Percentiles rank a stretch among this genome's conserved stretches.
phyloP scores from a whole-genome alignment of 2,888 invertebrate species.

The Clostera curtula region DNA sequence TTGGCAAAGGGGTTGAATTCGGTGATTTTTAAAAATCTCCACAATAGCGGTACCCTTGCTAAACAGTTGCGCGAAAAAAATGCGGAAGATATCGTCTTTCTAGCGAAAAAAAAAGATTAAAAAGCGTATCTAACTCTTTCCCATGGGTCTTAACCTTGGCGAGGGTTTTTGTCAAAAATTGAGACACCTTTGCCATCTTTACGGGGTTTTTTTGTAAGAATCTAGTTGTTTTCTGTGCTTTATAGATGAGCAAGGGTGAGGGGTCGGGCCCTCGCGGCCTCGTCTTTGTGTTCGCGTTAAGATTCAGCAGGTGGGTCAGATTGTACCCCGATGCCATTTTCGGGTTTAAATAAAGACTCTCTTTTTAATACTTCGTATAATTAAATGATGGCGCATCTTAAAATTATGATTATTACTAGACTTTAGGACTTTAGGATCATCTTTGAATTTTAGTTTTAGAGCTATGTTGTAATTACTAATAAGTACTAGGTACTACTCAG shows the following conservation, averaged over 20 bases:
- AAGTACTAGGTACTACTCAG: too few relatives aligned
- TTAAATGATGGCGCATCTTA: too few relatives aligned
- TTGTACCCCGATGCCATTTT: slow-evolving; percentile 25
- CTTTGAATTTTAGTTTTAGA: too few relatives aligned
- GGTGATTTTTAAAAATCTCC: slow-evolving; percentile 32
- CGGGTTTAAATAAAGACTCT: slow-evolving; percentile 22
- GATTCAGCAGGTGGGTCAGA: slow-evolving; percentile 69
- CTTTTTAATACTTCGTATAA: slow-evolving; percentile 12
- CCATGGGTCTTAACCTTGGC: slow-evolving; percentile 73
- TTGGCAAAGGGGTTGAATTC: slow-evolving; percentile 68
- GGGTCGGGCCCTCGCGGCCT: slow-evolving; percentile 52
- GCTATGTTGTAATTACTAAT: too few relatives aligned
- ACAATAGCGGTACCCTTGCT: slow-evolving; percentile 55
- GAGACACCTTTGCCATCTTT: slow-evolving; percentile 74
- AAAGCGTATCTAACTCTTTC: slow-evolving; percentile 68
- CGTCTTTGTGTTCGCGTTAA: slow-evolving; percentile 41
- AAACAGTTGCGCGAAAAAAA: slow-evolving; percentile 56
- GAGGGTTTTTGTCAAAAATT: slow-evolving; percentile 60
- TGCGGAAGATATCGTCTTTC: slow-evolving; percentile 53
- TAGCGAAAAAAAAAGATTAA: slow-evolving; percentile 41
- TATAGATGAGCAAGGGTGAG: slow-evolving; percentile 38
- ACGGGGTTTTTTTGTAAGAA: slow-evolving; percentile 52
- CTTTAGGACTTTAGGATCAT: too few relatives aligned
- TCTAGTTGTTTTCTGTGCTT: slow-evolving; percentile 42
- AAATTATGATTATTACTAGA: too few relatives aligned